phyloP scores from a whole-genome alignment of 1,140 invertebrate species.

The Drosophila rufa region DNA sequence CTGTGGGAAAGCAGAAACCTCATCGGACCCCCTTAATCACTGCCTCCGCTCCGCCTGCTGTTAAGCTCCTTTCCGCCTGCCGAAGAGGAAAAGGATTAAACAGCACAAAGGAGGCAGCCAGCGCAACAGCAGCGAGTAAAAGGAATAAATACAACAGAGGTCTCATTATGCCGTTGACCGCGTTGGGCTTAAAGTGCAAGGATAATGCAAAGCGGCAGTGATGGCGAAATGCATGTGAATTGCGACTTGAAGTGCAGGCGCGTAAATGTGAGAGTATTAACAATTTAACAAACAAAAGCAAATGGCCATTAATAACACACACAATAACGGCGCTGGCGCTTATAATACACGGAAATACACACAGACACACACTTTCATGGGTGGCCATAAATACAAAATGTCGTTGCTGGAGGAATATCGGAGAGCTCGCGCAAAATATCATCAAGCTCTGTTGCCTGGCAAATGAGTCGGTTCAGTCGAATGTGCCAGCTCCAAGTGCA shows the following conservation, averaged over 20 bases:
- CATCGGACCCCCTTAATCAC: slow-evolving; percentile 21
- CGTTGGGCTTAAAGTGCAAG: slow-evolving; percentile 47
- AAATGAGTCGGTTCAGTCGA: slow-evolving; percentile 38
- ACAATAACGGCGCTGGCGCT: slow-evolving; percentile 17
- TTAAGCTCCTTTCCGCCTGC: slow-evolving; percentile 12
- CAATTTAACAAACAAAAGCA: slow-evolving; percentile 49
- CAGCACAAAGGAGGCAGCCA: slow-evolving; percentile 37
- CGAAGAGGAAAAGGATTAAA: slow-evolving; percentile 57
- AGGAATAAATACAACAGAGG: slow-evolving; percentile 51
- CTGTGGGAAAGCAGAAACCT: background rate
- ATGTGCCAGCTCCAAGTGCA: slow-evolving; percentile 12
- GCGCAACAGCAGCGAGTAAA: slow-evolving; percentile 38
- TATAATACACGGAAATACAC: slow-evolving; percentile 27
- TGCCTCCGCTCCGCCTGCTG: background rate
- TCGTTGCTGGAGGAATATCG: slow-evolving; percentile 42
- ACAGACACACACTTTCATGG: slow-evolving; percentile 2
- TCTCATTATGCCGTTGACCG: slow-evolving; percentile 58
- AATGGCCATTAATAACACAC: slow-evolving; percentile 58
- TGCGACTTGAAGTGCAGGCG: slow-evolving; percentile 28
- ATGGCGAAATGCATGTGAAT: slow-evolving; percentile 26
- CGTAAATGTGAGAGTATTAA: slow-evolving; percentile 50
- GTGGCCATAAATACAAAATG: slow-evolving; percentile 56
- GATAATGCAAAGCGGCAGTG: slow-evolving; percentile 33
- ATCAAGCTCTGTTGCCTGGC: slow-evolving; percentile 47
- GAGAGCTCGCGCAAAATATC: slow-evolving; percentile 42